These are phyloP conservation scores for Macrosiphum euphorbiae DNA, from an alignment of 2,888 invertebrate species.

Conservation along the genomic window DNA sequence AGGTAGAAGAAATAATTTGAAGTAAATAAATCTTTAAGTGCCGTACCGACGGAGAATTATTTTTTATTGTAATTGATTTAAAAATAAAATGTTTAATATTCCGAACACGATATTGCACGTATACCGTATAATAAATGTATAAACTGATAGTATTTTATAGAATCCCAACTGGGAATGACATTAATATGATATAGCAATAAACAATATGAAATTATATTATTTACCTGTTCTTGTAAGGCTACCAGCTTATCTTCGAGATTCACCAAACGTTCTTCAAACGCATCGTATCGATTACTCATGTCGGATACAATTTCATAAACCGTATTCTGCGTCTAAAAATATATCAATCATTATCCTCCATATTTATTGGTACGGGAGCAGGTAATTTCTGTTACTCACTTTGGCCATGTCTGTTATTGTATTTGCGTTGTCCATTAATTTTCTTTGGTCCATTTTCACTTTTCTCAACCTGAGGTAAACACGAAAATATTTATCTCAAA, in stretches of 20 bases:
- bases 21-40: neutral
- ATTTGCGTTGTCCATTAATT: conserved; percentile 98
- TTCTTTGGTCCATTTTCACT: conserved; percentile 99
- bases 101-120: neutral
- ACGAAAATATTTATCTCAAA: neutral
- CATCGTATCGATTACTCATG: conserved; percentile 94
- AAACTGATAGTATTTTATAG: neutral
- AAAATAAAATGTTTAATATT: neutral
- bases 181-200: neutral
- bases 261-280: conserved; percentile 91
- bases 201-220: neutral
- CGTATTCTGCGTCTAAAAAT: conserved; percentile 92
- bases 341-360: conserved; percentile 62
- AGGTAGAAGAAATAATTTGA: neutral
- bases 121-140: neutral
- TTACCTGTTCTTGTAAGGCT: conserved; percentile 80
- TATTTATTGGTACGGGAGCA: conserved; percentile 1
- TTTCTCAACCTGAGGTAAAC: conserved; percentile 85
- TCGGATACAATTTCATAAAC: conserved; percentile 99
- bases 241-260: conserved; percentile 93
- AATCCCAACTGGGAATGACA: neutral
- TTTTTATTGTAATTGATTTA: neutral
- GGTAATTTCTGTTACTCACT: conserved; percentile 75
- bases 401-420: conserved; percentile 99
- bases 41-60: neutral